Conservation (phyloP, 2,797 vertebrate species). For the Ateles fusciceps region DNA sequence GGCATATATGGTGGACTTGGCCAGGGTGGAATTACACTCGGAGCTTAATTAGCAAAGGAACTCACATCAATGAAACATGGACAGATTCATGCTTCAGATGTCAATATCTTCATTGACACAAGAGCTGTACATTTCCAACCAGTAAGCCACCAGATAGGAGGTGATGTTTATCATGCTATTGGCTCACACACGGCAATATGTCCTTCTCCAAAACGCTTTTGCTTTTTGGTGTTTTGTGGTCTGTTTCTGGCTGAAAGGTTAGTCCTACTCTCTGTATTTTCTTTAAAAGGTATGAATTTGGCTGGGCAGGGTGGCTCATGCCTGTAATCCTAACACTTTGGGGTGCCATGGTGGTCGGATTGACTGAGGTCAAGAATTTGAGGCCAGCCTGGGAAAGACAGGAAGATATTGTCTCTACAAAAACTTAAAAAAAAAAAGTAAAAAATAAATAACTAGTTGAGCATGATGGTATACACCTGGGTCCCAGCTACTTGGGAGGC, state of each 20-base stretch:
- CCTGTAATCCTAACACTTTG: not conserved
- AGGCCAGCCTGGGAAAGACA: not conserved
- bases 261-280: not conserved
- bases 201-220: not conserved
- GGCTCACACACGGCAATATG: not conserved
- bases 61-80: not conserved
- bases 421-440: not conserved
- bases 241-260: not conserved
- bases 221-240: not conserved
- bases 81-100: not conserved
- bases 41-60: not conserved
- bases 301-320: not conserved
- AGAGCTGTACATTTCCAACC: not conserved
- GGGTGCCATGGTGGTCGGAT: not conserved
- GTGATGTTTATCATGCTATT: accelerated
- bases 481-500: not conserved
- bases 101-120: not conserved
- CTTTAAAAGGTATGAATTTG: not conserved
- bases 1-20: not conserved
- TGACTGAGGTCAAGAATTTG: not conserved
- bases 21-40: not conserved
- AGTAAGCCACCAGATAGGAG: not conserved
- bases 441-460: not conserved
- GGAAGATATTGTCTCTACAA: not conserved
- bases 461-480: not conserved